Base-by-base conservation (phyloP, 1,140 invertebrate species). In the Plutomurus gul region DNA sequence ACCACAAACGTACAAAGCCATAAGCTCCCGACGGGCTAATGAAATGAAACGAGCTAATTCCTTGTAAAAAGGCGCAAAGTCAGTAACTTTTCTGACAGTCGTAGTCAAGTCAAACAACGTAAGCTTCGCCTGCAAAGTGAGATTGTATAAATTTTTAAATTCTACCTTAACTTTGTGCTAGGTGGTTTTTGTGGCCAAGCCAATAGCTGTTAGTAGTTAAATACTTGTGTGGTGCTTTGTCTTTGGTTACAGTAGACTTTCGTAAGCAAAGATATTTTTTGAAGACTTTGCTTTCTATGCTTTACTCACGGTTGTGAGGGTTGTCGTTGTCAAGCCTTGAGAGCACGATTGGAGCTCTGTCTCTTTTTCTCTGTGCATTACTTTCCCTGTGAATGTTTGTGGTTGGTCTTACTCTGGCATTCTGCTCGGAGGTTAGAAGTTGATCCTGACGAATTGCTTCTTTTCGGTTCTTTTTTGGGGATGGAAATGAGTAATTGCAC, bases 361-460 rank as follows among this genome's bases (percentile, higher is more conserved):
- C n/a, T n/a, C 36, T 72, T 72, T 72, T 18, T 18, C 16, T 56
- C 18, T 22, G 11, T 11, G 16, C 25, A 18, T 40, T 72, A 40
- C 22, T 71, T 37, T 39, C 22, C 18, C 65, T 65, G 20, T 18
- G 70, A 39, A 43, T 40, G 70, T 40, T 72, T 72, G 70, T 43
- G 70, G 36, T 72, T 72, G 36, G 70, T 72, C 20, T 40, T 40
- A 40, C n/a, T 72, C 40, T 72, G 40, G 39, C 56, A 65, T 65
- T 65, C 27, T 30, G 56, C 56, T 65, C 56, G 11, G 56, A 65
- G 56, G 56, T 65, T 65, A 72, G 46, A 72, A 51, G 75, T 81
- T 81, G 80, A 81, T 77, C 80, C 78, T 81, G 80, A 81, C 80
- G 80, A 81, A 81, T 81, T 72, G 76, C 51, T 78, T 78, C 76